Base-by-base conservation (phyloP, 1,140 invertebrate genomes). In the Hylaeus anthracinus region DNA sequence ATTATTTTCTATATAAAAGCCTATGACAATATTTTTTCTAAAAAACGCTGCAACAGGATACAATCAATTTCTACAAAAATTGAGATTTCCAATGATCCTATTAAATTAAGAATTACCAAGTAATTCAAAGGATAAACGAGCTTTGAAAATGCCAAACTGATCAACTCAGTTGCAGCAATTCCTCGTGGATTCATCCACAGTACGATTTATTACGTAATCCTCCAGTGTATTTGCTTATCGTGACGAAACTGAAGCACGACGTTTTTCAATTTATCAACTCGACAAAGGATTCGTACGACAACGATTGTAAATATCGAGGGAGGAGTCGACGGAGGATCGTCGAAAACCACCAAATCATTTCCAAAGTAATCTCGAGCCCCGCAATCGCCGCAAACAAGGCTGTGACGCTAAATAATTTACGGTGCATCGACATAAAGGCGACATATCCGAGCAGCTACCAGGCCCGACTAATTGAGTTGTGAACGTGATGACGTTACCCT, bases 301-400 rank as follows among this genome's bases (percentile, higher is more conserved):
- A 12, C 60, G 61, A 63, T 78, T 70, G 75, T 84, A 87, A 88
- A 83, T 79, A 78, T 82, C 61, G 64, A 48, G 61, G 5, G 61
- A 4, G 14, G 43, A 48, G 41, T 26, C 55, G 69, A 14, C 4
- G 14, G 15, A 9, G 15, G 72, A 43, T 81, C 56, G 39, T 15
- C 43, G 66, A 71, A 65, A 71, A 76, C 60, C 65, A 45, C 5
- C 41, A 58, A 71, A 73, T 77, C 71, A 43, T 83, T 45, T 26
- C 60, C 39, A 60, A 69, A 82, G 70, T 71, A 83, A 83, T 83
- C 39, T 10, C 53, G 53, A 60, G n/a, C 48, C 37, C 14, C 51
- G n/a, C n/a, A 39, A 39, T 53, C 15, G 37, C 14, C 51, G n/a
- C n/a, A 39, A 39, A 64, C 15, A 43, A n/a, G 9, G 5, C 9